Conservation (phyloP, 2,888 invertebrate genomes). For the Charanyca ferruginea region DNA sequence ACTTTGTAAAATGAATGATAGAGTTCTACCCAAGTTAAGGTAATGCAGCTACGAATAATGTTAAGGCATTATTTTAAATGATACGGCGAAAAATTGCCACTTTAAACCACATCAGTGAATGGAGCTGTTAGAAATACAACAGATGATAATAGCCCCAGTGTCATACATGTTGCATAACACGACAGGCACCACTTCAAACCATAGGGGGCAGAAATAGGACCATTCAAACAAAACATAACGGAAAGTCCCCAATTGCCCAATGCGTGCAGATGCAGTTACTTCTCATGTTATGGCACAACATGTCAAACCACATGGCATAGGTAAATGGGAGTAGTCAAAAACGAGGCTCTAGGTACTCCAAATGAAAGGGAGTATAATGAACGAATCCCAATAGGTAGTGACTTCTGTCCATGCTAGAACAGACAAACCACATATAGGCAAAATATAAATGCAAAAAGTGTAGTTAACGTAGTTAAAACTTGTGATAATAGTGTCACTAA, state of each 20-base stretch:
- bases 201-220: neutral
- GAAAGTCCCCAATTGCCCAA: neutral
- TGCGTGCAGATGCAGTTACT: neutral
- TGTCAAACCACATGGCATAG: neutral
- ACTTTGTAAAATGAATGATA: neutral
- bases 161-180: neutral
- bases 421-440: neutral
- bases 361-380: neutral
- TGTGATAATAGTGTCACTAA: constrained; percentile 20
- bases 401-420: neutral
- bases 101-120: neutral
- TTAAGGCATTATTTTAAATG: neutral
- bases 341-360: neutral
- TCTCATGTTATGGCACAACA: neutral
- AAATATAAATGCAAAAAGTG: neutral
- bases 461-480: constrained; percentile 4
- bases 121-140: neutral
- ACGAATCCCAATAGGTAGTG: neutral
- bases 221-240: neutral
- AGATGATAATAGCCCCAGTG: neutral
- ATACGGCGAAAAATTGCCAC: neutral
- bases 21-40: neutral
- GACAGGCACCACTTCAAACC: neutral
- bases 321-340: neutral
- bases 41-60: neutral